Conservation (phyloP, 1,140 invertebrate species). For the Trichonephila clavata region DNA sequence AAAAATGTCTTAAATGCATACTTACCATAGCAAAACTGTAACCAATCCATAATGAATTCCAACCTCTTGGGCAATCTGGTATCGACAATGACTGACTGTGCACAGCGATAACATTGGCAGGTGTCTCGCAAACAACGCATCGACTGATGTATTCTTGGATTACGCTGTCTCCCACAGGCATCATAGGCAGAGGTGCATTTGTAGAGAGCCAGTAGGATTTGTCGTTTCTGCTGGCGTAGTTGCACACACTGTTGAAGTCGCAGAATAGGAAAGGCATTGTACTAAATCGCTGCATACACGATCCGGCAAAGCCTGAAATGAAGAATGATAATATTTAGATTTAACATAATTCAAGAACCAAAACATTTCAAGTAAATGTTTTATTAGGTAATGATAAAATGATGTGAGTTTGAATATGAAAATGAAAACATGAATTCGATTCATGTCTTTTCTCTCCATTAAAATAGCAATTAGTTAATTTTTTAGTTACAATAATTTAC, state of each 20-base stretch:
- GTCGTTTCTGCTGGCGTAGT: slow-evolving; percentile 95
- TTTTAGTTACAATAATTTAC: too few species aligned
- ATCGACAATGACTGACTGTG: slow-evolving; percentile 93
- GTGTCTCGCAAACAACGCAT: slow-evolving; percentile 94
- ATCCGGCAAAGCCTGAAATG: slow-evolving; percentile 84
- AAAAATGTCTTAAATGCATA: background rate
- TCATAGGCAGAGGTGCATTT: slow-evolving; percentile 92
- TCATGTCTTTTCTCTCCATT: too few species aligned
- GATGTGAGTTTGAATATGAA: too few species aligned
- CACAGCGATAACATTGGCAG: slow-evolving; percentile 91
- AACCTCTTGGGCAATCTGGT: slow-evolving; percentile 91
- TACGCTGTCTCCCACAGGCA: slow-evolving; percentile 89
- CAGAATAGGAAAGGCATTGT: slow-evolving; percentile 99
- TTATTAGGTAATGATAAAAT: too few species aligned
- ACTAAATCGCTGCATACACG: slow-evolving; percentile 95
- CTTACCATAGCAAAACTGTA: slow-evolving; percentile 96
- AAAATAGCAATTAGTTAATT: too few species aligned
- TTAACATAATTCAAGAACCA: background rate
- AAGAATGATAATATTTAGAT: background rate
- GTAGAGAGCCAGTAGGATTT: slow-evolving; percentile 98
- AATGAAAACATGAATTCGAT: too few species aligned
- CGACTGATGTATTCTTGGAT: slow-evolving; percentile 94
- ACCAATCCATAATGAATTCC: slow-evolving; percentile 93
- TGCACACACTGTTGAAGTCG: slow-evolving; percentile 97
- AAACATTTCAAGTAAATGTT: too few species aligned